A percentile compares a stretch with the other conserved stretches of the same genome.
These are phyloP conservation scores for Pachyuromys duprasi DNA, from an alignment of 2,797 vertebrate genomes.

Conservation along the genomic window DNA sequence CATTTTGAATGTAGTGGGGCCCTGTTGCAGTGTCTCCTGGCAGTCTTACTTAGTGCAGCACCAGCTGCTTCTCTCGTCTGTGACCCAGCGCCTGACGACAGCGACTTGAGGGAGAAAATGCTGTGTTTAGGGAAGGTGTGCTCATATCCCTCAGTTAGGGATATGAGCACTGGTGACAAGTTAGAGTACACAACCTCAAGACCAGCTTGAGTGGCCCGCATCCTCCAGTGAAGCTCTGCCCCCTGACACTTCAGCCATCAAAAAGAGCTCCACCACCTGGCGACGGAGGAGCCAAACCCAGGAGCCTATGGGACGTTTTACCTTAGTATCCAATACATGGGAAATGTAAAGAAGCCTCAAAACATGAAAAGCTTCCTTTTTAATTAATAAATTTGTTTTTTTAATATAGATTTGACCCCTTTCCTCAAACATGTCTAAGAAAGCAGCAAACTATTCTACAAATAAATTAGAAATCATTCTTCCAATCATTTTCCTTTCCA, in stretches of 20 bases:
- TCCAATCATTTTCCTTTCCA: not conserved
- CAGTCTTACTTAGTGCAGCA: not conserved
- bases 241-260: not conserved
- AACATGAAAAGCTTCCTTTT: conserved; percentile 6
- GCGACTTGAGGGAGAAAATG: not conserved
- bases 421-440: not conserved
- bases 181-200: not conserved
- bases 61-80: not conserved
- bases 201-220: not conserved
- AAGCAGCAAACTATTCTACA: conserved; percentile 21
- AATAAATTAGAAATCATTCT: not conserved
- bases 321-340: not conserved
- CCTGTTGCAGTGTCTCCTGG: not conserved
- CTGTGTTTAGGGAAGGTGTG: not conserved
- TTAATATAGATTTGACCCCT: not conserved
- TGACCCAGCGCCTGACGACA: not conserved
- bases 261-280: not conserved
- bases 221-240: not conserved
- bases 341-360: not conserved
- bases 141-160: too few species aligned
- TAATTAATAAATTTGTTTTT: not conserved
- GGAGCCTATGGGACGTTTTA: not conserved
- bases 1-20: not conserved
- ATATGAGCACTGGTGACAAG: not conserved
- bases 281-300: not conserved